These are phyloP conservation scores for Acanthiza pusilla DNA, from an alignment of 2,797 vertebrate species.

Conservation along the genomic window DNA sequence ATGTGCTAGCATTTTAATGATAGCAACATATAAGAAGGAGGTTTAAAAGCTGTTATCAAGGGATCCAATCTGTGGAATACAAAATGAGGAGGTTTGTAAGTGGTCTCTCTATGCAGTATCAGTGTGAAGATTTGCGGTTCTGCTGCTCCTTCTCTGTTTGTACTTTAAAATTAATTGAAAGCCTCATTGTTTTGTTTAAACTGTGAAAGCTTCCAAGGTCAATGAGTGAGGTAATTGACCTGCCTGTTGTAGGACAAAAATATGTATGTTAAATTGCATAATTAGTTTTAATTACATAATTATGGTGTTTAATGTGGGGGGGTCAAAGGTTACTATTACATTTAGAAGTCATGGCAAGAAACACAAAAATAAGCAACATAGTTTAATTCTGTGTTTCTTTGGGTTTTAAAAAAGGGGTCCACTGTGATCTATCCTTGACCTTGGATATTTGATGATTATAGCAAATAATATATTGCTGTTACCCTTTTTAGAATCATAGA, in stretches of 20 bases:
- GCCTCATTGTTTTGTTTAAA: conserved; percentile 85
- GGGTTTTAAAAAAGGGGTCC: conserved; percentile 57
- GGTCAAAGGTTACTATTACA: conserved; percentile 89
- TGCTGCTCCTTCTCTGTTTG: conserved; percentile 39
- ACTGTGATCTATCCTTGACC: conserved; percentile 80
- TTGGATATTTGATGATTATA: conserved; percentile 76
- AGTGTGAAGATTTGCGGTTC: not conserved
- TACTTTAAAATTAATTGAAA: conserved; percentile 79
- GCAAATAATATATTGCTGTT: conserved; percentile 61
- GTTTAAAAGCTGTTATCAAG: not conserved
- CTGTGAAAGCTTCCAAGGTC: conserved; percentile 86
- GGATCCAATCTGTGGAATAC: not conserved
- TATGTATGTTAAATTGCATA: conserved; percentile 90
- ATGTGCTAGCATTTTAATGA: not conserved
- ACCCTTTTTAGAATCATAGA: conserved; percentile 68
- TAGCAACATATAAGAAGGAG: not conserved
- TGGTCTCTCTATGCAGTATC: not conserved
- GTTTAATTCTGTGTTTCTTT: conserved; percentile 69
- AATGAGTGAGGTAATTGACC: conserved; percentile 87
- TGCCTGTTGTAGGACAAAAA: conserved; percentile 78
- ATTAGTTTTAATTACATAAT: conserved; percentile 98
- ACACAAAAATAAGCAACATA: conserved; percentile 70
- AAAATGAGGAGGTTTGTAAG: not conserved
- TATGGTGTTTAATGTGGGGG: conserved; percentile 85
- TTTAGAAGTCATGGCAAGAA: conserved; percentile 81